A percentile compares a stretch with the other conserved stretches of the same genome.
Evolutionary conservation across 1,140 invertebrate genomes (phyloP).

Genomic region (Chironomus tepperi): DNA sequence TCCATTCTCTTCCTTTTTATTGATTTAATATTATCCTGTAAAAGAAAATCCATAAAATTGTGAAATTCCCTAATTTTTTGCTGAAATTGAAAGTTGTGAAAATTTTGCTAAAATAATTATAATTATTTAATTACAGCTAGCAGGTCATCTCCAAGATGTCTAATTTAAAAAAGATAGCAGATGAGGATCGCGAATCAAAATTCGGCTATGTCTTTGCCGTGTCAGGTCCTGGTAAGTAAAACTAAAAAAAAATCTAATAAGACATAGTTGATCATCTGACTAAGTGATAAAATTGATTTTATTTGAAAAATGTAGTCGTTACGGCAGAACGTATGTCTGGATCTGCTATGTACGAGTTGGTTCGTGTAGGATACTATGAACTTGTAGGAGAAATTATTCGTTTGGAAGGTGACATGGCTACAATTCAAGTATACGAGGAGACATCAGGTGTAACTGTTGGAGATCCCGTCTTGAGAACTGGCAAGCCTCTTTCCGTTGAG

Average conservation of each 20-base stretch:
- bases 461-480: conserved; percentile 95
- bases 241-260: not conserved
- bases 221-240: conserved; percentile 83
- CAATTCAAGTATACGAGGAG: conserved; percentile 98
- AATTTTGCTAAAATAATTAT: too few species aligned
- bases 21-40: too few species aligned
- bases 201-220: conserved; percentile 96
- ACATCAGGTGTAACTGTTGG: conserved; percentile 99
- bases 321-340: conserved; percentile 99
- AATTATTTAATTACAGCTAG: too few species aligned
- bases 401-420: conserved; percentile 98
- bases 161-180: conserved; percentile 60
- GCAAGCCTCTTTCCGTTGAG: conserved; percentile 87
- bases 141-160: conserved; percentile 38
- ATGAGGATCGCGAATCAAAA: conserved; percentile 78
- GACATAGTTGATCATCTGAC: conserved; percentile 25
- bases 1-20: too few species aligned
- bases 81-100: too few species aligned
- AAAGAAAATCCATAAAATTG: too few species aligned
- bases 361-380: conserved; percentile 95
- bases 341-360: conserved; percentile 99
- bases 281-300: conserved; percentile 20
- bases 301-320: conserved; percentile 68
- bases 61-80: too few species aligned
- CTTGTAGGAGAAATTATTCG: conserved; percentile 99